Base-by-base conservation (phyloP, 2,888 invertebrate genomes). In the Heliconius sara region DNA sequence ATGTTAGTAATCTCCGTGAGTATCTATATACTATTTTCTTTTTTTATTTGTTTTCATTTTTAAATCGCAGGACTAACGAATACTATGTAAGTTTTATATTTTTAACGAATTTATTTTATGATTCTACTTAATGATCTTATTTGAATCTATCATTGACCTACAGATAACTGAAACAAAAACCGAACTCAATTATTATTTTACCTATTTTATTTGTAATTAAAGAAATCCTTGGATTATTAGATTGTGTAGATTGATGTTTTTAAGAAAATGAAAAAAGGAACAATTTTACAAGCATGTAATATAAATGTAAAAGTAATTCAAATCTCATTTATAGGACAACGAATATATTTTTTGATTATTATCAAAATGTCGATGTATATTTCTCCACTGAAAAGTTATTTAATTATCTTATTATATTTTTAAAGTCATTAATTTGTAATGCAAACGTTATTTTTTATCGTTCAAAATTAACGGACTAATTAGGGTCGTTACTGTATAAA, bases 301-400 rank as follows among this genome's bases (percentile, higher is more conserved):
- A 70, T n/a, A n/a, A 43, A 43, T 65, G 25, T 27, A n/a, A 34
- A 52, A 2, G 39, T 25, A 60, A 60, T 27, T 13, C 30, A n/a
- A 47, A 70, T 43, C 34, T 60, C 34, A 73, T 39, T 39, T n/a
- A 73, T 60, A 25, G 16, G 34, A 73, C 73, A 73, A 73, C 73
- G 73, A 73, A 73, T 34, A 34, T 57, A n/a, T 60, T 60, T 60
- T 52, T 52, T 72, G 12, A 27, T 30, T 27, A 12, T 71, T 25
- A 13, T 27, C 22, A 52, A 52, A 27, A 30, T 19, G 52, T 52
- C 25, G 19, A 27, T 27, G n/a, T 25, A 47, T 16, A 27, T 34
- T 57, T 30, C 30, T 72, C 7, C 57, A 57, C 52, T 57, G 52
- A 30, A 60, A 30, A 57, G 10, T 4, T 25, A 52, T 72, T 72